These are phyloP conservation scores for Phengaris arion DNA, from an alignment of 2,888 invertebrate species.

Conservation along the genomic window DNA sequence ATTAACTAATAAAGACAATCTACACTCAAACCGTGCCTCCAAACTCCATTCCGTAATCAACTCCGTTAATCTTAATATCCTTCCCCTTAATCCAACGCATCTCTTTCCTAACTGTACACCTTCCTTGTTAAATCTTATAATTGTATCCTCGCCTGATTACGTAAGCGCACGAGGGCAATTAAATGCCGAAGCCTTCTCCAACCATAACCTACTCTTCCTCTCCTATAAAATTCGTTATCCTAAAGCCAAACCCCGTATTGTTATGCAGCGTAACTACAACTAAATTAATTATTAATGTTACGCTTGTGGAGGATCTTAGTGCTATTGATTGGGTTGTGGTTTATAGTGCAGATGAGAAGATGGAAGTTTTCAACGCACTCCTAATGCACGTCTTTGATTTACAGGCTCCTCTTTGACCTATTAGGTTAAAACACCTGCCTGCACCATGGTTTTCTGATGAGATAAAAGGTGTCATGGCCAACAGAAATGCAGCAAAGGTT, in stretches of 20 bases:
- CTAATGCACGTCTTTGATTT: neutral
- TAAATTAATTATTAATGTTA: neutral
- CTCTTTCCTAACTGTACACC: slow-evolving; percentile 20
- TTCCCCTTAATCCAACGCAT: slow-evolving; percentile 14
- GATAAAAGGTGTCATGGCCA: too few relatives aligned
- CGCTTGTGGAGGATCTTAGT: neutral
- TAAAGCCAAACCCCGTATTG: neutral
- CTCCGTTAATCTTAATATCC: slow-evolving; percentile 18
- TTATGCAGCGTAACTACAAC: slow-evolving; percentile 15
- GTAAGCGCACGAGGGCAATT: slow-evolving; percentile 14
- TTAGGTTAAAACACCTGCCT: too few relatives aligned
- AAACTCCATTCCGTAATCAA: slow-evolving; percentile 10
- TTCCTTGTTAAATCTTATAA: slow-evolving; percentile 17
- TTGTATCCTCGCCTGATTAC: slow-evolving; percentile 20
- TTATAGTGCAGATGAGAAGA: slow-evolving; percentile 2
- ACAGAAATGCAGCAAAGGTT: too few relatives aligned
- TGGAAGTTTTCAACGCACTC: neutral
- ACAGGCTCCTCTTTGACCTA: neutral
- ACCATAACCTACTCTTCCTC: slow-evolving; percentile 20
- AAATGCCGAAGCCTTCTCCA: slow-evolving; percentile 7
- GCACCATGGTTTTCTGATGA: too few relatives aligned
- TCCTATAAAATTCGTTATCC: slow-evolving; percentile 21
- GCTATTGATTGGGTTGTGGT: neutral
- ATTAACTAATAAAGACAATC: neutral
- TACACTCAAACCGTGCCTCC: neutral